phyloP scores from a whole-genome alignment of 2,888 invertebrate species.

The Apodemia zela region DNA sequence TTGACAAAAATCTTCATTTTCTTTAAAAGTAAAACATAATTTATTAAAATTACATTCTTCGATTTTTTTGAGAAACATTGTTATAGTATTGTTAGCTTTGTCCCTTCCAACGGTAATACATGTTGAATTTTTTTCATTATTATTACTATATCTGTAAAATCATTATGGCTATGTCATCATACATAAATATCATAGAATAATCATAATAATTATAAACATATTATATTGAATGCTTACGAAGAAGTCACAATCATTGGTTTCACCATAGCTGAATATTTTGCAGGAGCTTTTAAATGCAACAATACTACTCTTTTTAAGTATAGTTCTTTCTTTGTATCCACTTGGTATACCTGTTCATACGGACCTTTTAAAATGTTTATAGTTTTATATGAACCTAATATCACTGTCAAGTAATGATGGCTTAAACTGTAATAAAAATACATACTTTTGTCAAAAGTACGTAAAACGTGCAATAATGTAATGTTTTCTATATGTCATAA shows the following conservation, averaged over 20 bases:
- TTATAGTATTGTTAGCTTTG: slow-evolving; percentile 69
- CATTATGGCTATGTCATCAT: background rate
- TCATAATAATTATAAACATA: slow-evolving; percentile 5
- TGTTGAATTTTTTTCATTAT: slow-evolving; percentile 53
- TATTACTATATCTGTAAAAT: slow-evolving; percentile 46
- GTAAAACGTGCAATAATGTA: background rate
- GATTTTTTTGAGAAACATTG: slow-evolving; percentile 71
- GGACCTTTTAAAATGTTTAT: slow-evolving; percentile 81
- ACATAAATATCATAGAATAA: slow-evolving; percentile 19
- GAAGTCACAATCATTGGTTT: slow-evolving; percentile 82
- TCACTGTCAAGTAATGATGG: slow-evolving; percentile 80
- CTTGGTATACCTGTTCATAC: slow-evolving; percentile 84
- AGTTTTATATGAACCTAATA: slow-evolving; percentile 85
- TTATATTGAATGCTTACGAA: slow-evolving; percentile 51
- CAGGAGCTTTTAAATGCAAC: slow-evolving; percentile 81
- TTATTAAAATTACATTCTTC: slow-evolving; percentile 72
- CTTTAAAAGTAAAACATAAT: slow-evolving; percentile 75
- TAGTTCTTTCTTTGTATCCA: slow-evolving; percentile 81
- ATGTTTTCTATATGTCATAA: background rate
- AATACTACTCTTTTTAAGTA: slow-evolving; percentile 81
- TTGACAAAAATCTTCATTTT: slow-evolving; percentile 51
- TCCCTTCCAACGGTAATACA: slow-evolving; percentile 84
- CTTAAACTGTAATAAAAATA: slow-evolving; percentile 61
- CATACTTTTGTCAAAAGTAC: background rate
- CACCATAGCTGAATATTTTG: slow-evolving; percentile 82